Evolutionary conservation across 2,888 invertebrate genomes (phyloP).

Genomic region (Drosophila subquinaria): DNA sequence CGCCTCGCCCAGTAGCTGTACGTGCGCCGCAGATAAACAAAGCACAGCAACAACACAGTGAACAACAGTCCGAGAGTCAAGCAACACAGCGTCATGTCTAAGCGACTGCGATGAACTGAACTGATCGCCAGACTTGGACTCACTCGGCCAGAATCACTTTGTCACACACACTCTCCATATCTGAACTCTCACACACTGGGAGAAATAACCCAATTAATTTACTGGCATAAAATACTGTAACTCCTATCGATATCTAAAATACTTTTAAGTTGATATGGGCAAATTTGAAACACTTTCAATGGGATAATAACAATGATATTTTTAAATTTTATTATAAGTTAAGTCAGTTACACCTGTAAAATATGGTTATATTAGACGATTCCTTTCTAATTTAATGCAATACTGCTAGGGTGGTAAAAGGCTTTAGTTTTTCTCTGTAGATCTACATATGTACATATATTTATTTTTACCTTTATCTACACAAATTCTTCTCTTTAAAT

Average conservation of each 20-base stretch:
- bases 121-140: slow-evolving; percentile 10
- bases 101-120: slow-evolving; percentile 29
- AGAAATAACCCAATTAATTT: background rate
- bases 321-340: no score
- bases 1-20: slow-evolving; percentile 71
- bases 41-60: slow-evolving; percentile 27
- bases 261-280: background rate
- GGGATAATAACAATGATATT: no score
- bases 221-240: background rate
- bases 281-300: background rate
- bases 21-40: slow-evolving; percentile 37
- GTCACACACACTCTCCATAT: background rate
- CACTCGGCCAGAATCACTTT: background rate
- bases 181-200: slow-evolving; percentile 2
- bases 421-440: no score
- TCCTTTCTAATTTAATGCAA: no score
- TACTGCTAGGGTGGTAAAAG: no score
- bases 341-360: no score
- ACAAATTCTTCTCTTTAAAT: no score
- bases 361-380: no score
- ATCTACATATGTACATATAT: no score
- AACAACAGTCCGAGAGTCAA: slow-evolving; percentile 36
- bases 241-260: background rate
- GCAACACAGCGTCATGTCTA: slow-evolving; percentile 45
- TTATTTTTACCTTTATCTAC: no score